A percentile compares a stretch with the other conserved stretches of the same genome.
These are phyloP conservation scores for Dicrostonyx torquatus DNA, from an alignment of 2,797 vertebrate genomes.

Conservation along the genomic window DNA sequence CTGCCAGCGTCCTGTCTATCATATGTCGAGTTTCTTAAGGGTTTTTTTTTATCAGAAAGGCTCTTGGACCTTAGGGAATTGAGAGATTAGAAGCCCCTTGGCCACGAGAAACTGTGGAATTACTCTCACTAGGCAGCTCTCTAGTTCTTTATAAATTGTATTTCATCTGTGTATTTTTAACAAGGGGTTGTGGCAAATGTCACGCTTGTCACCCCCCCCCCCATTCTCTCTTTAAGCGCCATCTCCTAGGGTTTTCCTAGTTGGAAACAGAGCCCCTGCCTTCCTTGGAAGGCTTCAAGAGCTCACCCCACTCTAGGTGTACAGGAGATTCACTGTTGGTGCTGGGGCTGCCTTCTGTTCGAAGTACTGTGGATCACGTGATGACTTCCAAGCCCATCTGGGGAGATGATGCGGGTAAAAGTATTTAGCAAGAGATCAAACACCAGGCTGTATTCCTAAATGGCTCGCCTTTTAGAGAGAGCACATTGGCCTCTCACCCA, in stretches of 20 bases:
- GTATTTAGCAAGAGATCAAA: constrained; percentile 86
- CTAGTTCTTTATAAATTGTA: not conserved
- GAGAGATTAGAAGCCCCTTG: not conserved
- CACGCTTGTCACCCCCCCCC: constrained; percentile 50
- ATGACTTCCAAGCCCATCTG: constrained; percentile 80
- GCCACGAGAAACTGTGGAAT: not conserved
- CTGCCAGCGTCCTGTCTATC: not conserved
- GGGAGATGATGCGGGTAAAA: constrained; percentile 86
- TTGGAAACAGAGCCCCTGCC: not conserved
- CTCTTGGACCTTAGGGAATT: not conserved
- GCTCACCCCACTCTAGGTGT: not conserved
- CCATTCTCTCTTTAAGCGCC: constrained; percentile 41
- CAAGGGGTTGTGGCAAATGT: not conserved
- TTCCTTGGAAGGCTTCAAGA: not conserved
- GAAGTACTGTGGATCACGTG: constrained; percentile 78
- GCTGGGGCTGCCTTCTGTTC: constrained; percentile 76
- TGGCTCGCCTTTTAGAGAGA: constrained; percentile 81
- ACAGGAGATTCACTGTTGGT: constrained; percentile 61
- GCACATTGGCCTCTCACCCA: constrained; percentile 82
- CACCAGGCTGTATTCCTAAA: constrained; percentile 76
- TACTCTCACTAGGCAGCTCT: not conserved
- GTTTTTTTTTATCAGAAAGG: not conserved
- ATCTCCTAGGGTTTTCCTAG: constrained; percentile 25
- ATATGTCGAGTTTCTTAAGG: not conserved
- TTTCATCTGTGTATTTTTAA: constrained; percentile 36